These are phyloP conservation scores for Eclectus roratus DNA, from an alignment of 2,113 vertebrate genomes.

Conservation along the genomic window DNA sequence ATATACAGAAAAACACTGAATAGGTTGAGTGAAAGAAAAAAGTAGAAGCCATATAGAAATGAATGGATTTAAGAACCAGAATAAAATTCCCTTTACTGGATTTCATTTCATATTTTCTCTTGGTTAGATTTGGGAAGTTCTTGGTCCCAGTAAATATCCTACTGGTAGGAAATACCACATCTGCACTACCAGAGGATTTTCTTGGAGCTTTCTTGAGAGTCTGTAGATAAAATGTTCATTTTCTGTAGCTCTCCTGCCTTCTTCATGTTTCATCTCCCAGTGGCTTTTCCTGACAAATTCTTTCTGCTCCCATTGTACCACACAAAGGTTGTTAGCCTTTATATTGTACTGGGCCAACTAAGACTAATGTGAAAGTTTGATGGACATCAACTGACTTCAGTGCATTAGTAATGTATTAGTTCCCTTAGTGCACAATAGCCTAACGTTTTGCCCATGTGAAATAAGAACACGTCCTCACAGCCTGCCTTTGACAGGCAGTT, in stretches of 20 bases:
- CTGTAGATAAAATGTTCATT: not conserved
- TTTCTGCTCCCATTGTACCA: not conserved
- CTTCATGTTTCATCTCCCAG: not conserved
- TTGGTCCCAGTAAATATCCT: not conserved
- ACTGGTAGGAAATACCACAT: constrained; percentile 13
- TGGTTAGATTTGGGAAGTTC: not conserved
- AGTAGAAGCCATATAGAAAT: not conserved
- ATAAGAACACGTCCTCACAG: fast-evolving
- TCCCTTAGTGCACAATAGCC: not conserved
- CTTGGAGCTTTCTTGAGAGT: not conserved
- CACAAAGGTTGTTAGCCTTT: not conserved
- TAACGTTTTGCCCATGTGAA: not conserved
- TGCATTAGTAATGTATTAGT: not conserved
- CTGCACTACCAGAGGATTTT: not conserved
- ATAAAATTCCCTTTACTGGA: not conserved
- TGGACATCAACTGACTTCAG: not conserved
- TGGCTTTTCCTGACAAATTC: not conserved
- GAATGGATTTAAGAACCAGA: not conserved
- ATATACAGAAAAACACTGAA: not conserved
- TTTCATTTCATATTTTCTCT: constrained; percentile 26
- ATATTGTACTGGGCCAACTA: not conserved
- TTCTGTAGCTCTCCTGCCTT: not conserved
- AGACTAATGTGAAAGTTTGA: not conserved
- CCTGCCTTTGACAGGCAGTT: not conserved
- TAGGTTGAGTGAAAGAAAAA: not conserved